A percentile compares a stretch with the other conserved stretches of the same genome.
These are phyloP conservation scores for Hyperopisus bebe DNA, from an alignment of 2,113 vertebrate species.

Conservation along the genomic window DNA sequence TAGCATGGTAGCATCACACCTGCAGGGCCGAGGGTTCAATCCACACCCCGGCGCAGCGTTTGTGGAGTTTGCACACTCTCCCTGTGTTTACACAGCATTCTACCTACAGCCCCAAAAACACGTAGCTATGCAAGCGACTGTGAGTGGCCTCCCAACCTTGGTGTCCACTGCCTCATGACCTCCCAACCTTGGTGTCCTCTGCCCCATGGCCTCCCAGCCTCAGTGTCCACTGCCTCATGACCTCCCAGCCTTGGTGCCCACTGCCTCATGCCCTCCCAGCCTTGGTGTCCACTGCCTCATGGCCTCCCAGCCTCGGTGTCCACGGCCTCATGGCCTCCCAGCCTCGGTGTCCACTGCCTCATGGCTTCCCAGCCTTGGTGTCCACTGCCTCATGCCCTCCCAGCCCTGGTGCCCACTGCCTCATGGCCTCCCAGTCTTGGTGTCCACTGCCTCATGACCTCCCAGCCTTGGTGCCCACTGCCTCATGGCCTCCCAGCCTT, in stretches of 20 bases:
- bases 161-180: background rate
- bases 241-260: no score
- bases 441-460: background rate
- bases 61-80: background rate
- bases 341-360: no score
- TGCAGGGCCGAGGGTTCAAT: background rate
- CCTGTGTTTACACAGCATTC: background rate
- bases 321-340: no score
- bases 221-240: no score
- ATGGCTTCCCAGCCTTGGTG: no score
- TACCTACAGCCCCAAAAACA: background rate
- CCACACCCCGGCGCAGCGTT: background rate
- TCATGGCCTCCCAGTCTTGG: background rate
- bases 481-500: background rate
- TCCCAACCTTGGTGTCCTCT: background rate
- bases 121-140: background rate
- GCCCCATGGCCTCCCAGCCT: no score
- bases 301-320: no score
- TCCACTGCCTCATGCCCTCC: no score
- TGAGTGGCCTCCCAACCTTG: background rate
- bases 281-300: no score
- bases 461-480: no score
- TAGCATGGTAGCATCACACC: background rate
- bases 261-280: no score
- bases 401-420: background rate